Evolutionary conservation across 2,888 invertebrate species (phyloP).

Genomic region (Oxytorus armatus): DNA sequence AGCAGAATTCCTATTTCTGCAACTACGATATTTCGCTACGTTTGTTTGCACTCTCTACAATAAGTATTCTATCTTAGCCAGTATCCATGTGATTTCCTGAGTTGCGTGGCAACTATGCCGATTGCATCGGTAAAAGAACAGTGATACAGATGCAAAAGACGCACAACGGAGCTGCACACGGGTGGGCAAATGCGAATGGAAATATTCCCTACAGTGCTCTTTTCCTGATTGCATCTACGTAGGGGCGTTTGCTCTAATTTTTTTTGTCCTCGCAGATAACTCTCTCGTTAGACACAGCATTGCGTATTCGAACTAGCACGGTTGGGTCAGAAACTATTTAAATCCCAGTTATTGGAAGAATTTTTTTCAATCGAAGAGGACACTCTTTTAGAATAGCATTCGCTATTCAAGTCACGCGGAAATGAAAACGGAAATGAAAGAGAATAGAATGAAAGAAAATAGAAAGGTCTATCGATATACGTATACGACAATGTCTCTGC

Average conservation of each 20-base stretch:
- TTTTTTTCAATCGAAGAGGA: conserved; percentile 4
- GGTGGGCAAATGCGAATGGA: no score
- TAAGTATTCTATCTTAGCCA: no score
- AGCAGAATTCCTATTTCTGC: no score
- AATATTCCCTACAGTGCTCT: no score
- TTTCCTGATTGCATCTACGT: no score
- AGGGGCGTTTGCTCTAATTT: no score
- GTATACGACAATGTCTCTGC: neutral
- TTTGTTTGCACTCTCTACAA: neutral
- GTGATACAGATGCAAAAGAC: no score
- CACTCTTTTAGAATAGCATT: conserved; percentile 4
- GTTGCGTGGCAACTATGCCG: no score
- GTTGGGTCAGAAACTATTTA: conserved; percentile 12
- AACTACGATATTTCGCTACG: conserved; percentile 6
- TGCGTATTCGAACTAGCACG: neutral
- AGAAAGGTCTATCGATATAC: conserved; percentile 20
- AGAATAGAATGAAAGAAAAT: conserved; percentile 37
- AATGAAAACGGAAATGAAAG: conserved; percentile 54
- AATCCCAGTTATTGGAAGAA: conserved; percentile 21
- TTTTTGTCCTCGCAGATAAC: conserved; percentile 17
- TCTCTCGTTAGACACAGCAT: conserved; percentile 7
- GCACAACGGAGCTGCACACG: no score
- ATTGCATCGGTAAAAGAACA: no score
- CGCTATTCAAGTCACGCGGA: conserved; percentile 7
- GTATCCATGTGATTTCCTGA: no score